A percentile compares a stretch with the other conserved stretches of the same genome.
phyloP scores from a whole-genome alignment of 2,113 vertebrate species.

The Delphinapterus leucas region DNA sequence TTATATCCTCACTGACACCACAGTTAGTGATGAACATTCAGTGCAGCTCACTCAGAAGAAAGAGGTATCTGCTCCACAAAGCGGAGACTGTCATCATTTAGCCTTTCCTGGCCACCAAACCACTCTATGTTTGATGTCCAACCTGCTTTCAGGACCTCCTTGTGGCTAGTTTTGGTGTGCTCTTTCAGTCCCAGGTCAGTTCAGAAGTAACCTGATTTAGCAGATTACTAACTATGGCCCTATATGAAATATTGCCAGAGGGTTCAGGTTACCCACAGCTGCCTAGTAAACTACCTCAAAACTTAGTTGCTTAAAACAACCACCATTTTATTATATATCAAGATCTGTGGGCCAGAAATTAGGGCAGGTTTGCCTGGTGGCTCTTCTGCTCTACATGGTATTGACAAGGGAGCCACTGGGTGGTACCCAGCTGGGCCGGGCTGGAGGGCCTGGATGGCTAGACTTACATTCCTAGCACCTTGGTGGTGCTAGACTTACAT shows the following conservation, averaged over 20 bases:
- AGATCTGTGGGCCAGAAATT: neutral
- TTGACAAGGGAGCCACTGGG: no score
- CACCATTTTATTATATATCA: neutral
- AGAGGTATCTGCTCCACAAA: neutral
- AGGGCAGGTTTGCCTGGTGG: neutral
- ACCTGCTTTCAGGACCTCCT: neutral
- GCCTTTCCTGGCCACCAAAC: neutral
- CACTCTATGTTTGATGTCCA: neutral
- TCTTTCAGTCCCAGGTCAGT: neutral
- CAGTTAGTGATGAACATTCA: no score
- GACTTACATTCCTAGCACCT: no score
- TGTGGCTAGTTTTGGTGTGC: neutral
- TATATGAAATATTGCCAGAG: neutral
- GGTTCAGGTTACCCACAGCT: neutral
- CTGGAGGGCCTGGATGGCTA: neutral
- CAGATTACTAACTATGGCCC: neutral
- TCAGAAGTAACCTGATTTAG: neutral
- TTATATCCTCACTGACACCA: no score
- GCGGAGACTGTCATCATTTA: neutral
- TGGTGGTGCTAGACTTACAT: neutral
- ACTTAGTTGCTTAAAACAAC: neutral
- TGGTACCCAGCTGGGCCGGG: neutral
- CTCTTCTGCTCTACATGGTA: neutral
- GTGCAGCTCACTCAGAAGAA: neutral
- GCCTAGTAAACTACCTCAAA: neutral